Evolutionary conservation across 2,888 invertebrate species (phyloP).

Genomic region (Meteorus colon): DNA sequence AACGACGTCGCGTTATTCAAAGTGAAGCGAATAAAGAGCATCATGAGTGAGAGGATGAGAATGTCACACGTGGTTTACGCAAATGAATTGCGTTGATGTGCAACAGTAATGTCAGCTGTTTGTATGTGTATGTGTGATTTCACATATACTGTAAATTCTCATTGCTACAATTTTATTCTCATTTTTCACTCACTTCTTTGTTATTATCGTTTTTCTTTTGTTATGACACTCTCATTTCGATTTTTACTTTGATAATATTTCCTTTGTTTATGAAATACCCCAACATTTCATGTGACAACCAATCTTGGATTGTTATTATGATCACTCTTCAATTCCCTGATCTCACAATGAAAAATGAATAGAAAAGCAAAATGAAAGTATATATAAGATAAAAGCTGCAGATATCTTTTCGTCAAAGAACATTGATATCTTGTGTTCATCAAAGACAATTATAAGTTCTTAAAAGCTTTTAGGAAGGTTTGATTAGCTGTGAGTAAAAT

Average conservation of each 20-base stretch:
- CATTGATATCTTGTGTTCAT: background rate
- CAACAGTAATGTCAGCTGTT: background rate
- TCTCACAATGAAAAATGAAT: too few relatives aligned
- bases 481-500: too few relatives aligned
- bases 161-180: background rate
- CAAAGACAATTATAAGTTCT: background rate
- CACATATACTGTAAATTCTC: conserved; percentile 33
- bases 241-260: background rate
- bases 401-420: background rate
- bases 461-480: too few relatives aligned
- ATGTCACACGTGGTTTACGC: conserved; percentile 19
- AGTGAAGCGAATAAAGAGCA: conserved; percentile 33
- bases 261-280: background rate
- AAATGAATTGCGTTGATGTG: conserved; percentile 15
- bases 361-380: too few relatives aligned
- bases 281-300: background rate
- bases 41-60: conserved; percentile 29
- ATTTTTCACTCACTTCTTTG: conserved; percentile 4
- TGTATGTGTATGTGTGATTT: conserved; percentile 2
- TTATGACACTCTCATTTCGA: too few relatives aligned
- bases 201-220: background rate
- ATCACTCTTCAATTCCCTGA: background rate
- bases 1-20: conserved; percentile 14
- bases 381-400: too few relatives aligned
- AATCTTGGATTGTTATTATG: background rate